These are phyloP conservation scores for Apodemia zela DNA, from an alignment of 2,888 invertebrate species.

Conservation along the genomic window DNA sequence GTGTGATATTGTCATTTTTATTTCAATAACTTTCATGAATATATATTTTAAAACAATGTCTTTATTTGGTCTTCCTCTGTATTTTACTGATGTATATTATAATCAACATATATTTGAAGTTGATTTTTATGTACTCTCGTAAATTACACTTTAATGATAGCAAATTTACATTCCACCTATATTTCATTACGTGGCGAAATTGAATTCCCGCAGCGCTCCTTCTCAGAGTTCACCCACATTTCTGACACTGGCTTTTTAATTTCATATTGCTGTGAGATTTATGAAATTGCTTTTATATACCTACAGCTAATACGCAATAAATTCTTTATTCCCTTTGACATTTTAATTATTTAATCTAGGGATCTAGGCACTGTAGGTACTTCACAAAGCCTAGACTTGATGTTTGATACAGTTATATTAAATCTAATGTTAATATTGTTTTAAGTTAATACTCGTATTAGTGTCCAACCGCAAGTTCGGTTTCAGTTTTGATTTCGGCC, in stretches of 20 bases:
- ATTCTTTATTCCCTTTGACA: not conserved
- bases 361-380: not conserved
- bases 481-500: too few species aligned
- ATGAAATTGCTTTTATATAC: slow-evolving; percentile 4
- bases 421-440: not conserved
- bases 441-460: too few species aligned
- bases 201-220: slow-evolving; percentile 41
- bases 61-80: too few species aligned
- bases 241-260: slow-evolving; percentile 21
- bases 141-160: slow-evolving; percentile 43
- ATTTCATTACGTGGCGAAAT: slow-evolving; percentile 41
- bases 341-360: not conserved
- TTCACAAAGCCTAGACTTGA: not conserved
- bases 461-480: too few species aligned
- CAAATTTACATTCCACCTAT: slow-evolving; percentile 49
- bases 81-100: not conserved
- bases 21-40: too few species aligned
- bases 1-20: too few species aligned
- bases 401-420: not conserved
- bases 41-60: too few species aligned
- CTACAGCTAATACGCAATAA: not conserved
- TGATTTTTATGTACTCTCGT: slow-evolving; percentile 22
- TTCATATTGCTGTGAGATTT: slow-evolving; percentile 16
- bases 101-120: slow-evolving; percentile 16
- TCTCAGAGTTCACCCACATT: slow-evolving; percentile 19